Evolutionary conservation across 2,888 invertebrate species (phyloP), one percentile per base, ranked within the genome.

Genomic region (Drosophila testacea): DNA sequence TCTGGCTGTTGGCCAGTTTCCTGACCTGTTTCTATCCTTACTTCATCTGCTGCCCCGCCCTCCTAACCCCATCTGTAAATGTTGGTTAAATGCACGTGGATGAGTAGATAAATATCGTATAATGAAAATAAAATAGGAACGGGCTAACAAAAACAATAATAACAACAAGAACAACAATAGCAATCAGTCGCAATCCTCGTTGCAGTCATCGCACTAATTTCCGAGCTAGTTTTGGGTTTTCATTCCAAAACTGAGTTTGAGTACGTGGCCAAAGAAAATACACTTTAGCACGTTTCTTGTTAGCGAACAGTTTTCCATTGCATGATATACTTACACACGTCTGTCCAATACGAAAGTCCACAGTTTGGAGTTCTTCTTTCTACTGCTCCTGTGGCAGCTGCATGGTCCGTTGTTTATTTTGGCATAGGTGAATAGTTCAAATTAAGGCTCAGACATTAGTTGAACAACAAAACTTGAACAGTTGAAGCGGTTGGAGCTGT

Each of bases 61-160:
- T 39, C 38, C 59, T 59, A 30, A 7, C 38, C 28, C 39, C 51
- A 52, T 3, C 55, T 50, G 79, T 83, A 90, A 91, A 85, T 88
- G 89, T 79, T 86, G 79, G 89, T 81, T 89, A 88, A 91, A 87
- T 90, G 89, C 91, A 90, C 88, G 87, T 90, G 91, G 81, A 90
- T 89, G 89, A 89, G 88, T 89, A 89, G 81, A 90, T 87, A 90
- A 90, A 89, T 88, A 90, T 86, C 75, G 77, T 86, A 83, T 86
- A 86, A 86, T 89, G 89, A 86, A 89, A 84, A 82, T 82, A 79
- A 81, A 79, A 84, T 87, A 76, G 79, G 70, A 84, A 70, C 63
- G 75, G 71, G 72, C 57, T 73, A 57, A 69, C 56, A 69, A 70
- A 63, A 76, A 73, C 44, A 77, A 66, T 39, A 64, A 56, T 47